Conservation (phyloP, 2,797 vertebrate species). For the Strix occidentalis region DNA sequence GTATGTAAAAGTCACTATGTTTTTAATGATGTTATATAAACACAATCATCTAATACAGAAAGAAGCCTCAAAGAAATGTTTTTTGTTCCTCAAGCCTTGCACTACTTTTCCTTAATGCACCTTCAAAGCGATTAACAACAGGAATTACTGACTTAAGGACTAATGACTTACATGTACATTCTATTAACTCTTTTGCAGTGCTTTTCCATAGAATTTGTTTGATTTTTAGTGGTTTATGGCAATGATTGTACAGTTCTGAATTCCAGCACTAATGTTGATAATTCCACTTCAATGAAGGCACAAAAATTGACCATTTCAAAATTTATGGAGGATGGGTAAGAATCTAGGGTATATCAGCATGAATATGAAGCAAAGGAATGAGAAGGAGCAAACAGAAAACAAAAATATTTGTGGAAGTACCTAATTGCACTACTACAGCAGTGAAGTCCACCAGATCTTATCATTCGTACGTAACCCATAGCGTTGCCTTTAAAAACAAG, state of each 20-base stretch:
- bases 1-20: neutral
- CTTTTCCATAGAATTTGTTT: neutral
- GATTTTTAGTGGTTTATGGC: neutral
- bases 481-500: slow-evolving; percentile 86
- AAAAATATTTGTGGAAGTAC: slow-evolving; percentile 71
- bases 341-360: neutral
- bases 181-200: neutral
- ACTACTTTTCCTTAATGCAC: neutral
- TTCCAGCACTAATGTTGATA: neutral
- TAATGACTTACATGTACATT: neutral
- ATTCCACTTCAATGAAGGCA: neutral
- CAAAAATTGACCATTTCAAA: neutral
- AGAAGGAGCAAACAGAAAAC: neutral
- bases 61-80: neutral
- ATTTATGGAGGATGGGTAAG: neutral
- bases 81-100: neutral
- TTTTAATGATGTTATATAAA: neutral
- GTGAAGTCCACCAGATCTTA: slow-evolving; percentile 96
- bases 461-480: slow-evolving; percentile 98
- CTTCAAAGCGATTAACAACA: neutral
- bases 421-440: slow-evolving; percentile 98
- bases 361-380: neutral
- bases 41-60: neutral
- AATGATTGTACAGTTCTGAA: neutral
- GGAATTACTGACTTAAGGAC: neutral